Base-by-base conservation (phyloP, 2,113 vertebrate species). In the Rhynchomys soricoides region DNA sequence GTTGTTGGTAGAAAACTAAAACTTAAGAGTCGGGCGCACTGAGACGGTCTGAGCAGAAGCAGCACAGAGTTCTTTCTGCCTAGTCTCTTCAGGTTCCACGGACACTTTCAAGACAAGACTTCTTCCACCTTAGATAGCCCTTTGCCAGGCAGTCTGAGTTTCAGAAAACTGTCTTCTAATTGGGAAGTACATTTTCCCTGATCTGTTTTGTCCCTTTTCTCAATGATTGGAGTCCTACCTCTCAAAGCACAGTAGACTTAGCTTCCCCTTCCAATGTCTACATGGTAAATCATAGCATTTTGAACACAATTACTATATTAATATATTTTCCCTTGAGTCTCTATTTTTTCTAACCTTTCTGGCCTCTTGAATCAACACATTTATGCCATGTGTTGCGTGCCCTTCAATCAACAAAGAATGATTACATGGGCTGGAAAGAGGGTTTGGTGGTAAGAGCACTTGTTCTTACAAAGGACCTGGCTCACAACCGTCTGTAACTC, bases 181-280 rank as follows among this genome's bases (percentile, higher is more conserved):
- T 95, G 79, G 12, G 31, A 96, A 94, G 81, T 70, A 68, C 37
- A 90, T 74, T 96, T 40, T 95, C 59, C 74, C 55, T 66, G 0
- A 66, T 66, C 21, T 88, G 0, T 59, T 3, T 73, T 73, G 66
- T 68, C 34, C 40, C 31, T 89, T 21, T 78, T 52, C 45, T 93
- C 16, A 52, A 0, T 75, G 43, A 75, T 52, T 55, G 3, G 77
- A 78, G 37, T 87, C 81, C 43, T 86, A 4, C 85, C 68, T 89
- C 86, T 71, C 82, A 66, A 89, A 40, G 6, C 26, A 45, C 3
- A 17, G 22, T 29, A 78, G 31, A 70, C 57, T 90, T 68, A 92
- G 79, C 24, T 10, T 43, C 57, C 17, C 37, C 24, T 48, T 6
- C 31, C 17, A 75, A 5, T 89, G 87, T 66, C 88, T 93, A 7